phyloP scores from a whole-genome alignment of 2,888 invertebrate species.

The Cryptocephalus primarius region DNA sequence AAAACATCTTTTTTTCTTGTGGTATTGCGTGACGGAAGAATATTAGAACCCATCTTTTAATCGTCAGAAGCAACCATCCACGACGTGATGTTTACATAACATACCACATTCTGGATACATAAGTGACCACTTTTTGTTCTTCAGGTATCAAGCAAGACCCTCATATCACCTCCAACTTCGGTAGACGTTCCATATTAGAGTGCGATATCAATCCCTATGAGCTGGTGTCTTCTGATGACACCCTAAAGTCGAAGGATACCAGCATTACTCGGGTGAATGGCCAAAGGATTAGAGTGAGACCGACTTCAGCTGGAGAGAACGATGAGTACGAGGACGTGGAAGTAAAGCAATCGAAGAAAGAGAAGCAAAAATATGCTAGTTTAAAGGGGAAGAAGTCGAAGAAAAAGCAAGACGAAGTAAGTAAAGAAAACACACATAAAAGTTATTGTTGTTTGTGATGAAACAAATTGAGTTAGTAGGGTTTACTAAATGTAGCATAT shows the following conservation, averaged over 20 bases:
- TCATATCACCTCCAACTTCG: conserved; percentile 20
- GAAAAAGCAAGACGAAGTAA: too few relatives aligned
- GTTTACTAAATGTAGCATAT: too few relatives aligned
- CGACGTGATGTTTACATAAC: too few relatives aligned
- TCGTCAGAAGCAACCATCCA: too few relatives aligned
- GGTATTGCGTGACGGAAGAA: too few relatives aligned
- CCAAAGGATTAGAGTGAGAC: conserved; percentile 36
- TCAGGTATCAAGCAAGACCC: conserved; percentile 11
- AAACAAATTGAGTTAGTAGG: too few relatives aligned
- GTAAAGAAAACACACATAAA: too few relatives aligned
- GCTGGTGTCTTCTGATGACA: conserved; percentile 49
- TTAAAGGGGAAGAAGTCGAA: too few relatives aligned
- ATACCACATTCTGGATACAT: too few relatives aligned
- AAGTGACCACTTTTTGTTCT: not conserved
- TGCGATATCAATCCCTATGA: conserved; percentile 81
- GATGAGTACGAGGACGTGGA: conserved; percentile 29
- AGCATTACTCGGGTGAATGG: conserved; percentile 31
- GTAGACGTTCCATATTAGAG: conserved; percentile 63
- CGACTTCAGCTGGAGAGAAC: conserved; percentile 18
- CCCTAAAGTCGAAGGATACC: conserved; percentile 16
- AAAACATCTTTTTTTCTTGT: too few relatives aligned
- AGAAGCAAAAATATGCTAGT: conserved; percentile 1
- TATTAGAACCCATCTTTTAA: too few relatives aligned
- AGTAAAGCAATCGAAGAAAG: conserved; percentile 11
- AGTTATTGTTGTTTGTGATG: too few relatives aligned